Evolutionary conservation across 23 tunicate species (phyloP).

Genomic region (Trididemnum nubilum): DNA sequence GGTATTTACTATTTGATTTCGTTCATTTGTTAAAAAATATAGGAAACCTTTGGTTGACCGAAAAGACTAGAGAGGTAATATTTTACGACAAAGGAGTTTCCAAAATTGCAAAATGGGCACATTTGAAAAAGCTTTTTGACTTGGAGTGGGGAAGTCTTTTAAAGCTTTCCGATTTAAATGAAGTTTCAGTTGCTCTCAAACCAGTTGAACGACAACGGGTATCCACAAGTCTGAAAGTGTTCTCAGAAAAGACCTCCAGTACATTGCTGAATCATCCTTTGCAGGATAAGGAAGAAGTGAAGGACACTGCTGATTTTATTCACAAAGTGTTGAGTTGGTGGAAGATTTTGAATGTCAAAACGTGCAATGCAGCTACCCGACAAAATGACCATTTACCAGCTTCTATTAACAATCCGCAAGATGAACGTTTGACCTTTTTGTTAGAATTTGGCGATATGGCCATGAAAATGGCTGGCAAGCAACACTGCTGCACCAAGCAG

Average conservation of each 20-base stretch:
- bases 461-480: constrained; percentile 18
- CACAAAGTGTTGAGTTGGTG: constrained; percentile 11
- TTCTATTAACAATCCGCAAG: background rate
- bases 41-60: constrained; percentile 14
- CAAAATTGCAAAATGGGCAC: constrained; percentile 24
- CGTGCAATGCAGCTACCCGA: background rate
- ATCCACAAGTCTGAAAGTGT: constrained; percentile 6
- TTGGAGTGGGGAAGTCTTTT: constrained; percentile 1
- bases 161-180: constrained; percentile 9
- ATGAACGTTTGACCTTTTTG: background rate
- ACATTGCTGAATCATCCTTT: background rate
- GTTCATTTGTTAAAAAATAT: constrained; percentile 28
- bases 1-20: constrained; percentile 15
- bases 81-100: constrained; percentile 13
- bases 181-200: background rate
- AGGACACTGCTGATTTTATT: constrained; percentile 13
- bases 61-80: constrained; percentile 6
- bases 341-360: constrained; percentile 17
- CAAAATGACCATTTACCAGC: constrained; percentile 5
- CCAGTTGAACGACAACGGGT: constrained; percentile 14
- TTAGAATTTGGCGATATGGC: constrained; percentile 35
- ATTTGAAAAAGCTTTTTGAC: constrained; percentile 4
- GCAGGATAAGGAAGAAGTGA: constrained; percentile 1
- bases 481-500: background rate
- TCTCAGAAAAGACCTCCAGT: constrained; percentile 14